These are phyloP conservation scores for Axea sp. DNA, from an alignment of 2,888 invertebrate species.

Conservation along the genomic window DNA sequence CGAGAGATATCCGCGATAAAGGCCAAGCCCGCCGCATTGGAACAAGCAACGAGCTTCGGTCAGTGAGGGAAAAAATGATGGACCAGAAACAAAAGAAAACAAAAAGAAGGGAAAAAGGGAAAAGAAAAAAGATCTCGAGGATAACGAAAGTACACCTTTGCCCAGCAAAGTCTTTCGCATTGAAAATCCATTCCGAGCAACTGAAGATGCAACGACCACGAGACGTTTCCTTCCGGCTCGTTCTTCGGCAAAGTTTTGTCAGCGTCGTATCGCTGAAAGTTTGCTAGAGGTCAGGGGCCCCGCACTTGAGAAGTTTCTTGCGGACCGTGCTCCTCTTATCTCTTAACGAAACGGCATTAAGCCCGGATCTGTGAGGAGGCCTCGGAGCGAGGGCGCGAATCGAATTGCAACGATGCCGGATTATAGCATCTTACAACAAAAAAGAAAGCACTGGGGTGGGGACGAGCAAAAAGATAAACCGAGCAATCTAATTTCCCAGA, in stretches of 20 bases:
- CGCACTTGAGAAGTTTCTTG: slow-evolving; percentile 61
- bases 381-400: slow-evolving; percentile 58
- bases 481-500: slow-evolving; percentile 56
- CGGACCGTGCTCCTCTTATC: slow-evolving; percentile 62
- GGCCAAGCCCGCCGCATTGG: background rate
- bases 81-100: background rate
- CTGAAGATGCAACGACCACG: slow-evolving; percentile 60
- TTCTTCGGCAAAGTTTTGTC: slow-evolving; percentile 53
- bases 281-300: slow-evolving; percentile 59
- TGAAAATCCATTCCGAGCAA: slow-evolving; percentile 59
- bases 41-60: background rate
- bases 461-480: slow-evolving; percentile 46
- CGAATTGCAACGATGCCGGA: slow-evolving; percentile 62
- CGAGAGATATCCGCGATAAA: slow-evolving; percentile 23
- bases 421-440: slow-evolving; percentile 46
- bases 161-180: slow-evolving; percentile 50
- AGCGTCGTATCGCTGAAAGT: slow-evolving; percentile 56
- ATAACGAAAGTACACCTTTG: slow-evolving; percentile 45
- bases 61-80: background rate
- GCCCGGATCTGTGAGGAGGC: slow-evolving; percentile 54
- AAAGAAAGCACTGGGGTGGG: slow-evolving; percentile 2
- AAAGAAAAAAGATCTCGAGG: slow-evolving; percentile 4
- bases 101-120: background rate
- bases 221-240: slow-evolving; percentile 60
- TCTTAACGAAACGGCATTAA: slow-evolving; percentile 62